Evolutionary conservation across 30 jellyfish, hydroid and myxozoan species (phyloP).

Genomic region (Hydra vulgaris): DNA sequence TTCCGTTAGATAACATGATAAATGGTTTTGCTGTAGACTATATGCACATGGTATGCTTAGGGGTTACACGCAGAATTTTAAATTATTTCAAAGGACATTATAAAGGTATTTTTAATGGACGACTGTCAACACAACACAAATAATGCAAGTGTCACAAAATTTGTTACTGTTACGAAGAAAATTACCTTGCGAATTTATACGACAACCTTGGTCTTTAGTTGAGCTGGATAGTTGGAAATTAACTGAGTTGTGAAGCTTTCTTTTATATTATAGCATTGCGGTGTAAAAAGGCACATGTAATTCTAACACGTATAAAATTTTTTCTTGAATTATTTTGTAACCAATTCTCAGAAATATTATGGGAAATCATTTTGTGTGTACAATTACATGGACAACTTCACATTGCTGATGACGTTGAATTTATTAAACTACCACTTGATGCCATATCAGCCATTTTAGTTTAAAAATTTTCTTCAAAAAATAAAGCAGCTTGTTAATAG

Average conservation of each 20-base stretch:
- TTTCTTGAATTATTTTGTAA: too few relatives aligned
- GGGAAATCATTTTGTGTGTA: too few relatives aligned
- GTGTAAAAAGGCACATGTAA: background rate
- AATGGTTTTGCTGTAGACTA: background rate
- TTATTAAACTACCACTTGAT: too few relatives aligned
- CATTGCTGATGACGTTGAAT: too few relatives aligned
- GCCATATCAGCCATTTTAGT: too few relatives aligned
- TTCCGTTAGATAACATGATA: background rate
- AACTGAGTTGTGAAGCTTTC: background rate
- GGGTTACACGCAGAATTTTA: background rate
- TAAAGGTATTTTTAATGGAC: background rate
- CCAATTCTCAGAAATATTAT: too few relatives aligned
- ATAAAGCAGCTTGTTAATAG: too few relatives aligned
- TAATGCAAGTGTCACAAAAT: background rate
- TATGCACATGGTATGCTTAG: background rate
- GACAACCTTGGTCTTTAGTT: background rate
- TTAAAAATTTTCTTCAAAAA: too few relatives aligned
- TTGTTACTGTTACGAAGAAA: background rate
- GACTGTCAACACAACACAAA: background rate
- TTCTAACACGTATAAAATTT: background rate
- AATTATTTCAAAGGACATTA: background rate
- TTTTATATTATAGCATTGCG: background rate
- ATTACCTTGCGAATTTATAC: background rate
- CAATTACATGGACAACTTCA: too few relatives aligned
- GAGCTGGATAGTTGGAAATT: background rate